These are phyloP conservation scores for Acrocephalus kingi DNA, from an alignment of 2,113 vertebrate genomes.

Conservation along the genomic window DNA sequence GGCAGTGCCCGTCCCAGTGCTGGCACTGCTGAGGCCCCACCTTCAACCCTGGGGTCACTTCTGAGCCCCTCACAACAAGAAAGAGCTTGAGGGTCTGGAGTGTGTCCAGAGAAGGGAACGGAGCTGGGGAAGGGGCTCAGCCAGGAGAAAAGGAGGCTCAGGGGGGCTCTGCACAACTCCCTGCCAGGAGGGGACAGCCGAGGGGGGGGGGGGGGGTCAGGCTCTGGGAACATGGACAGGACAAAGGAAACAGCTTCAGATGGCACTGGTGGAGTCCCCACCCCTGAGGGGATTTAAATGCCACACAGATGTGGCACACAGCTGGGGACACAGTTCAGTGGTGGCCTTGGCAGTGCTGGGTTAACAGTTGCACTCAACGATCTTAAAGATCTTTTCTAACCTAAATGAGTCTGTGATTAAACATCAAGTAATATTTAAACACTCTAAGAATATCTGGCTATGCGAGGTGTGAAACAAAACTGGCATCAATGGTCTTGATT, in stretches of 20 bases:
- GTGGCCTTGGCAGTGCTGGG: not conserved
- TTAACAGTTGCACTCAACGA: not conserved
- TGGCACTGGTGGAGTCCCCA: not conserved
- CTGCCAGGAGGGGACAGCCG: not conserved
- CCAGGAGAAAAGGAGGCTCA: not conserved
- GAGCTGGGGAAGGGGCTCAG: not conserved
- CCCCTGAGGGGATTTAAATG: not conserved
- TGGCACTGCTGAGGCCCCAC: not conserved
- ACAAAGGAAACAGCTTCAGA: not conserved
- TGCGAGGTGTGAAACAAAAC: not conserved
- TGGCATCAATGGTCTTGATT: not conserved
- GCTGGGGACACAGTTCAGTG: not conserved
- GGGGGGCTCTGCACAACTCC: not conserved
- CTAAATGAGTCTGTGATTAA: not conserved
- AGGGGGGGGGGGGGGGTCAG: accelerated
- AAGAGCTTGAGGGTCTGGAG: not conserved
- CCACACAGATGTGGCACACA: accelerated
- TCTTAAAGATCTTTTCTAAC: not conserved
- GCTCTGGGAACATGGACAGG: not conserved
- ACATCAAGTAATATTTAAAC: not conserved
- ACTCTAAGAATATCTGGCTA: not conserved
- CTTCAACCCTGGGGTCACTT: accelerated
- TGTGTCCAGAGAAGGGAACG: not conserved
- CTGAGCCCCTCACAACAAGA: not conserved
- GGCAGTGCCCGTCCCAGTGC: not conserved